These are phyloP conservation scores for Aspidiotus rigidus DNA, from an alignment of 2,888 invertebrate genomes.

Conservation along the genomic window DNA sequence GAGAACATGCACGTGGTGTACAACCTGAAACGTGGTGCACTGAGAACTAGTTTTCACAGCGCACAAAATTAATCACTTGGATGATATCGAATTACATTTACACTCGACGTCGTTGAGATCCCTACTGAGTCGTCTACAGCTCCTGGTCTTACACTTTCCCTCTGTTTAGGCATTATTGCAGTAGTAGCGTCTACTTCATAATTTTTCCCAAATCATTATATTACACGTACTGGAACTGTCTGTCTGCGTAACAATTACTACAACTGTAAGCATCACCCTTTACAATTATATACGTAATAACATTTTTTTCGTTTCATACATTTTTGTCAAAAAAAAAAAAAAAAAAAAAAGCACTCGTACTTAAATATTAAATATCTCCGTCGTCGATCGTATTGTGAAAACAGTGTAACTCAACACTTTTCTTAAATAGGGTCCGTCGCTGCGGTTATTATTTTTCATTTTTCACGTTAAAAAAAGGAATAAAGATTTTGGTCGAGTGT, in stretches of 20 bases:
- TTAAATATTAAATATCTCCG: slow-evolving; percentile 20
- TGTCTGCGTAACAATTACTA: not conserved
- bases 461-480: not conserved
- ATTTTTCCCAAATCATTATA: not conserved
- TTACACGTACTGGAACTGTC: no score
- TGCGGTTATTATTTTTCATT: not conserved
- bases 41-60: slow-evolving; percentile 18
- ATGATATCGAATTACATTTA: slow-evolving; percentile 29
- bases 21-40: not conserved
- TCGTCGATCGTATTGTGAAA: slow-evolving; percentile 3
- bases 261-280: slow-evolving; percentile 3
- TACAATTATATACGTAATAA: not conserved
- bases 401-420: slow-evolving; percentile 32
- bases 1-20: no score
- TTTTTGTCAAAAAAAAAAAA: no score
- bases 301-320: not conserved
- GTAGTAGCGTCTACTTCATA: not conserved
- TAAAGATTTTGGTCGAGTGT: slow-evolving; percentile 22
- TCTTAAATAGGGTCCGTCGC: slow-evolving; percentile 10
- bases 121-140: slow-evolving; percentile 20
- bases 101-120: slow-evolving; percentile 15
- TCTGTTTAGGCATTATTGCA: no score
- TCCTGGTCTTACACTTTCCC: slow-evolving; percentile 23
- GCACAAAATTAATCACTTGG: slow-evolving; percentile 29
- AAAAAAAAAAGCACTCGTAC: not conserved